Base-by-base conservation (phyloP, 2,113 vertebrate species). In the Riparia riparia region DNA sequence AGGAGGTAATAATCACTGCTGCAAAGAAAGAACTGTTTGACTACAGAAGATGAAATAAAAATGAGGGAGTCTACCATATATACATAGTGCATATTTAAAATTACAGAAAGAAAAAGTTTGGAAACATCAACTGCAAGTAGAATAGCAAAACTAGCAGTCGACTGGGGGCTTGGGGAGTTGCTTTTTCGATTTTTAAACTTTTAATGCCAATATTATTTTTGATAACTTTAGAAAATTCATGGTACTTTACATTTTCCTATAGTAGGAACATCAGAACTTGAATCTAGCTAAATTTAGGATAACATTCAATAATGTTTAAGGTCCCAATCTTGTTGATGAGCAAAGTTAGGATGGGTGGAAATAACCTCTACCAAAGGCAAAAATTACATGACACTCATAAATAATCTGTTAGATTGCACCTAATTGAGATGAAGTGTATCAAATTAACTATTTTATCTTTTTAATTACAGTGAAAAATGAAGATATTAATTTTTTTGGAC, bases 161-260 rank as follows among this genome's bases (percentile, higher is more conserved):
- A 39, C 1, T 44, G 12, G 16, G 8, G 7, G 1, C 0, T 39
- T 5, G 2, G 10, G 16, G 4, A 7, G 2, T 16, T 39, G 2
- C 20, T 73, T 41, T 81, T 86, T 44, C 10, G 17, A 17, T 39
- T 93, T 93, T 82, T 31, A 37, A 31, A 45, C 5, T 41, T 94
- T 51, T 22, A 45, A 45, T 50, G 2, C 21, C 7, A 79, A 31
- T 3, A 7, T 14, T 1, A 31, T 77, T 73, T 54, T 68, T 12
- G 0, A 21, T 58, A 37, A 69, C 37, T 86, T 70, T 66, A 78
- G 29, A 51, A 84, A 78, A 68, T 24, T 1, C 9, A 61, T 31
- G 8, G 7, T 54, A 44, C 7, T 70, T 89, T 50, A 82, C 1
- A 1, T 29, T 71, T 87, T 57, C 22, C 34, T 85, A 17, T 14